Evolutionary conservation across 2,888 invertebrate genomes (phyloP).

Genomic region (Synanthedon formicaeformis): DNA sequence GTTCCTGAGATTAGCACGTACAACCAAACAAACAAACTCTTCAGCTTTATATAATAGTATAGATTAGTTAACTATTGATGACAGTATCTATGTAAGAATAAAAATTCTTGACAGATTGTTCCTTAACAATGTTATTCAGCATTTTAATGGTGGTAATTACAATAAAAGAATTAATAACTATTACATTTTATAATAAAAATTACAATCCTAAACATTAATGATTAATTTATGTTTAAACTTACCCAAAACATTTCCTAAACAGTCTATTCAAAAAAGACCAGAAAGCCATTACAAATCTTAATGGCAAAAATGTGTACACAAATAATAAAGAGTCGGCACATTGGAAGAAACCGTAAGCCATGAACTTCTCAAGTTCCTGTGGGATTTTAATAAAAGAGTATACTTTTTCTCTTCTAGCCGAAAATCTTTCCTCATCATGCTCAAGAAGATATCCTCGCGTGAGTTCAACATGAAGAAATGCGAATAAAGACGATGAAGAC

Average conservation of each 20-base stretch:
- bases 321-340: slow-evolving; percentile 98
- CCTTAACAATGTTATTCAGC: no score
- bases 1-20: no score
- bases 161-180: no score
- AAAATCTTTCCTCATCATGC: slow-evolving; percentile 94
- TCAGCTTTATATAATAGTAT: no score
- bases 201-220: no score
- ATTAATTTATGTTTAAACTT: slow-evolving; percentile 18
- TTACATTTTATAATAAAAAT: no score
- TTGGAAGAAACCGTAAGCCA: slow-evolving; percentile 93
- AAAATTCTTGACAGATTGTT: no score
- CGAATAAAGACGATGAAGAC: slow-evolving; percentile 59
- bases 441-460: slow-evolving; percentile 94
- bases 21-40: no score
- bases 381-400: slow-evolving; percentile 98
- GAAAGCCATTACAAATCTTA: slow-evolving; percentile 89
- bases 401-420: slow-evolving; percentile 93
- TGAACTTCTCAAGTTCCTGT: slow-evolving; percentile 90
- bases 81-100: no score
- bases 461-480: slow-evolving; percentile 87
- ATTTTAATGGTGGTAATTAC: no score
- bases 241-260: slow-evolving; percentile 81
- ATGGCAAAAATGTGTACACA: slow-evolving; percentile 96
- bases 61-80: no score
- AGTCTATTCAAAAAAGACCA: slow-evolving; percentile 83